Evolutionary conservation across 2,888 invertebrate species (phyloP), one percentile per base, ranked within the genome.

Genomic region (Erebia palarica): DNA sequence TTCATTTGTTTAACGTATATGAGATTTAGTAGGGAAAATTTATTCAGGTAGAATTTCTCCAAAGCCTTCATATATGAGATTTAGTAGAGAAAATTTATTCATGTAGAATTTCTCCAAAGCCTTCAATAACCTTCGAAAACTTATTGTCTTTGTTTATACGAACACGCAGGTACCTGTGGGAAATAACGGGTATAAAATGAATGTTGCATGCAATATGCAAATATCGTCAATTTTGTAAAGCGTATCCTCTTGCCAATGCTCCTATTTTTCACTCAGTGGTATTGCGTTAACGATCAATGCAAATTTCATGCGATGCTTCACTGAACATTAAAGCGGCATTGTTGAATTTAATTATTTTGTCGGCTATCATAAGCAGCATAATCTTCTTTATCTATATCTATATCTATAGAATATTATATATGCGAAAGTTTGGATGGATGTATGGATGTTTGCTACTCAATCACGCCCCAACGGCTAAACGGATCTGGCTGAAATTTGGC

Each of bases 121-220:
- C 27, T 27, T 3, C 3, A 2, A 47, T 3, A 3, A 11, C 47
- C 47, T 47, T 47, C 11, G 11, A 47, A 63, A 63, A 4, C 14
- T 21, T 27, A 64, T 65, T 55, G 16, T 53, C 36, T 65, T 65
- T 36, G 53, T 65, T 55, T 42, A 51, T 16, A 36, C 36, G 42
- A 47, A 18, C 16, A 13, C 16, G 16, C 7, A 51, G 51, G 57
- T 57, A 65, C 42, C 57, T 53, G 44, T 57, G 44, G 63, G 61
- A 57, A 65, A 59, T 65, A 65, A 60, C 59, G 51, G 65, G 44
- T 53, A n/a, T 49, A 18, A 21, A 65, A 70, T 65, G 60, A 65
- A 70, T 70, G 60, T 70, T 70, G 53, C 65, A 70, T 70, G 70
- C 65, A 36, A 60, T 70, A 70, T 60, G 59, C 55, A 44, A 65